These are phyloP conservation scores for Melanotus villosus DNA, from an alignment of 2,888 invertebrate species.

Conservation along the genomic window DNA sequence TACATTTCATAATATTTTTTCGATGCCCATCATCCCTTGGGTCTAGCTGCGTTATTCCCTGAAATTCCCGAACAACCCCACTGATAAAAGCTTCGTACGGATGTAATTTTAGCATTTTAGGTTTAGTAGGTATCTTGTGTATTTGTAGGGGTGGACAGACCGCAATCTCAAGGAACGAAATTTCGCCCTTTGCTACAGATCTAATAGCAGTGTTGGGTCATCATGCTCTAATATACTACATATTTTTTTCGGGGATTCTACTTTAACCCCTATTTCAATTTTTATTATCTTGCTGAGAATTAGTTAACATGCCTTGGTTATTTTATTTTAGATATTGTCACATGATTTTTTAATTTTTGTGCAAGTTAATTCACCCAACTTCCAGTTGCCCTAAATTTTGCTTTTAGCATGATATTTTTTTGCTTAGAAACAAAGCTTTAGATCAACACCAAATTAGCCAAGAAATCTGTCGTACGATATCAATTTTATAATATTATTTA, in stretches of 20 bases:
- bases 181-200: background rate
- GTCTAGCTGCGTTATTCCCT: background rate
- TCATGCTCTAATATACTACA: background rate
- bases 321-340: no score
- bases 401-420: no score
- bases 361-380: no score
- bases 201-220: background rate
- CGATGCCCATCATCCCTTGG: constrained; percentile 1
- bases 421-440: no score
- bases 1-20: constrained; percentile 7
- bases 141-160: constrained; percentile 7
- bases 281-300: no score
- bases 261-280: no score
- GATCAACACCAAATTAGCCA: no score
- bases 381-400: no score
- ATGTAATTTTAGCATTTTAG: constrained; percentile 20
- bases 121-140: constrained; percentile 16
- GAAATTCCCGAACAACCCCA: constrained; percentile 10
- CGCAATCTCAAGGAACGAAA: background rate
- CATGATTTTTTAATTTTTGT: no score
- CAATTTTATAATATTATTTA: no score
- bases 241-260: background rate
- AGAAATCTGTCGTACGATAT: no score
- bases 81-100: constrained; percentile 14
- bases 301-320: no score